A percentile compares a stretch with the other conserved stretches of the same genome.
phyloP scores from a whole-genome alignment of 2,888 invertebrate species.

The Meandrusa payeni region DNA sequence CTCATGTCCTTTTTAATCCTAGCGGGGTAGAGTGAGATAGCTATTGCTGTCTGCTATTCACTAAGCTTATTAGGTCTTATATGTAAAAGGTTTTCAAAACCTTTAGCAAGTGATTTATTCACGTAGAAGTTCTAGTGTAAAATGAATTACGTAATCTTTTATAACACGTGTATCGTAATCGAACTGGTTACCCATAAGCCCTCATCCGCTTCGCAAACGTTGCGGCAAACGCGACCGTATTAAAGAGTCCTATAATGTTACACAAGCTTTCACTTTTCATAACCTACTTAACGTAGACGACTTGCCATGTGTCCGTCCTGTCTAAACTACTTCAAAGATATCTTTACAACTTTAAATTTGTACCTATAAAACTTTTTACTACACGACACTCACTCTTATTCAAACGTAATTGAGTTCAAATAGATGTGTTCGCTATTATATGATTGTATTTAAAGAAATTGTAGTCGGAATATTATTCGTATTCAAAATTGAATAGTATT shows the following conservation, averaged over 20 bases:
- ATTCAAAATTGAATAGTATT: constrained; percentile 6
- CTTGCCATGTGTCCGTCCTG: constrained; percentile 30
- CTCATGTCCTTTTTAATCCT: too few species aligned
- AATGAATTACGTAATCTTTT: constrained; percentile 2
- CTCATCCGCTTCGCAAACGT: constrained; percentile 20
- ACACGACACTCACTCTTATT: constrained; percentile 8
- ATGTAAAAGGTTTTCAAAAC: too few species aligned
- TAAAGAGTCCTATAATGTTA: constrained; percentile 32
- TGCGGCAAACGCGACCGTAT: constrained; percentile 30
- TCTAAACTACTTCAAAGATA: constrained; percentile 34
- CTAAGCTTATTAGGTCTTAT: too few species aligned
- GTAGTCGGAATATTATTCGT: constrained; percentile 20
- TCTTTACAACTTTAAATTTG: constrained; percentile 20
- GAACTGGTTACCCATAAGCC: constrained; percentile 29
- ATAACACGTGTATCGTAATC: constrained; percentile 17
- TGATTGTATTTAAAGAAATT: constrained; percentile 16
- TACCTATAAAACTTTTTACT: constrained; percentile 3
- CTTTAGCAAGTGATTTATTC: too few species aligned
- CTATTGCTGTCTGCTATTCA: too few species aligned
- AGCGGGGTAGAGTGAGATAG: too few species aligned
- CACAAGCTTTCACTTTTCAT: constrained; percentile 47
- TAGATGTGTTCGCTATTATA: constrained; percentile 1
- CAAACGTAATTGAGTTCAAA: constrained; percentile 19
- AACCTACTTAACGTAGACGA: constrained; percentile 35
- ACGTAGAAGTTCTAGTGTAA: too few species aligned